Evolutionary conservation across 92 coral and sea anemone species (phyloP).

Genomic region (Umimayanthus kanabou): DNA sequence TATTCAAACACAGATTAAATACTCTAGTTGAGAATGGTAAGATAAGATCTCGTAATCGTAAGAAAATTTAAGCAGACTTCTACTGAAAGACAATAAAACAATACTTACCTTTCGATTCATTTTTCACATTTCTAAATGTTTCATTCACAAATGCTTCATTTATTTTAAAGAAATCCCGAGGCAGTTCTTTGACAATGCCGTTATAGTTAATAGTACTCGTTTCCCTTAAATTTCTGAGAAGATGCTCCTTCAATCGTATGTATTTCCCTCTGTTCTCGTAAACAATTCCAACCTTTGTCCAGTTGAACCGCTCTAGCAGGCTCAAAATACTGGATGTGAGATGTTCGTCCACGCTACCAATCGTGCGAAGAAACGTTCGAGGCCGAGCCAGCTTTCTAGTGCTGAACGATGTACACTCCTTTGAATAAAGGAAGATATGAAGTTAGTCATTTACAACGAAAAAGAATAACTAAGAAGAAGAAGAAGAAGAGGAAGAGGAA

Average conservation of each 20-base stretch:
- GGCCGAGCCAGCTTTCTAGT: neutral
- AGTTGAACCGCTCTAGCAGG: conserved; percentile 34
- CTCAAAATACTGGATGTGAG: conserved; percentile 28
- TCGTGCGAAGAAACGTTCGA: neutral
- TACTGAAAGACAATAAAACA: too few relatives aligned
- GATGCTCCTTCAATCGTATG: conserved; percentile 10
- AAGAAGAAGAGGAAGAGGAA: too few relatives aligned
- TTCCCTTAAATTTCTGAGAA: conserved; percentile 2
- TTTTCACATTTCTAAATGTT: conserved; percentile 14
- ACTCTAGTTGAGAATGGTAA: too few relatives aligned
- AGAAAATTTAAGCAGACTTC: too few relatives aligned
- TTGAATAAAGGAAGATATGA: neutral
- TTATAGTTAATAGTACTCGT: neutral
- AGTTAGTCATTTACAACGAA: too few relatives aligned
- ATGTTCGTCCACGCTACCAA: conserved; percentile 26
- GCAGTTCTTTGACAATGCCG: neutral
- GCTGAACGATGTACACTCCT: neutral
- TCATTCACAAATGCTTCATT: neutral
- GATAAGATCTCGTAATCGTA: too few relatives aligned
- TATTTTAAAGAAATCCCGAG: neutral
- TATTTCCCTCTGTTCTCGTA: conserved; percentile 28
- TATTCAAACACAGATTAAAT: too few relatives aligned
- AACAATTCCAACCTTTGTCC: conserved; percentile 45
- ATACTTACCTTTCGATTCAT: conserved; percentile 37
- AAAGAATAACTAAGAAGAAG: too few relatives aligned